Percentiles rank a stretch among this genome's conserved stretches.
Conservation (phyloP, 2,888 invertebrate species). For the Dynastes grantii region DNA sequence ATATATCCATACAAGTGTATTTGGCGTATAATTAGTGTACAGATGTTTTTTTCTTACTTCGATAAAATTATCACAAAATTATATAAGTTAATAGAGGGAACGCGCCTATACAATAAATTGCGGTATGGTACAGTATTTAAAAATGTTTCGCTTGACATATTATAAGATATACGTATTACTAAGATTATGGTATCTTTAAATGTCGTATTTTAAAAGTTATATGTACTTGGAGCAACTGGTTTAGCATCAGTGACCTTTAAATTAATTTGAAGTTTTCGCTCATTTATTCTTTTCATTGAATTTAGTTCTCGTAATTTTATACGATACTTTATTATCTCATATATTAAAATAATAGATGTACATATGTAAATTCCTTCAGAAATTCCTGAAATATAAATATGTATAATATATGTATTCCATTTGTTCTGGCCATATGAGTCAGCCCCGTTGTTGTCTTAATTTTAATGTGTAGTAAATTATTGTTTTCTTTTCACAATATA, state of each 20-base stretch:
- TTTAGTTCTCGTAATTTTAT: not conserved
- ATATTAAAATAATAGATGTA: not conserved
- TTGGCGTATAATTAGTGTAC: not conserved
- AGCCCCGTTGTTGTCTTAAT: not conserved
- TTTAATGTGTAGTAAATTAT: not conserved
- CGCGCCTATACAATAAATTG: not conserved
- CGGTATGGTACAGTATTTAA: not conserved
- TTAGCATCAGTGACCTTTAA: not conserved
- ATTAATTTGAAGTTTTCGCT: not conserved
- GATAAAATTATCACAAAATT: not conserved
- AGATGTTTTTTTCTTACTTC: not conserved
- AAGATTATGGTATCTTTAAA: not conserved
- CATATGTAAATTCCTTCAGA: not conserved
- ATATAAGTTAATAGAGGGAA: not conserved
- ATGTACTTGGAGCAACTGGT: not conserved
- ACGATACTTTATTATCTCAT: not conserved
- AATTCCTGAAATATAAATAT: not conserved
- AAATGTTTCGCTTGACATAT: not conserved
- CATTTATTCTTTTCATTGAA: not conserved
- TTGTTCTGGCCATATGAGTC: not conserved
- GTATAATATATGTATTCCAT: not conserved
- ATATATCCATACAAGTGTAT: not conserved
- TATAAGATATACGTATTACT: not conserved
- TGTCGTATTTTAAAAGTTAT: conserved; percentile 8
- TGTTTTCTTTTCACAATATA: not conserved